Evolutionary conservation across 1,140 invertebrate species (phyloP), one percentile per base, ranked within the genome.

Genomic region (Reticulitermes speratus): DNA sequence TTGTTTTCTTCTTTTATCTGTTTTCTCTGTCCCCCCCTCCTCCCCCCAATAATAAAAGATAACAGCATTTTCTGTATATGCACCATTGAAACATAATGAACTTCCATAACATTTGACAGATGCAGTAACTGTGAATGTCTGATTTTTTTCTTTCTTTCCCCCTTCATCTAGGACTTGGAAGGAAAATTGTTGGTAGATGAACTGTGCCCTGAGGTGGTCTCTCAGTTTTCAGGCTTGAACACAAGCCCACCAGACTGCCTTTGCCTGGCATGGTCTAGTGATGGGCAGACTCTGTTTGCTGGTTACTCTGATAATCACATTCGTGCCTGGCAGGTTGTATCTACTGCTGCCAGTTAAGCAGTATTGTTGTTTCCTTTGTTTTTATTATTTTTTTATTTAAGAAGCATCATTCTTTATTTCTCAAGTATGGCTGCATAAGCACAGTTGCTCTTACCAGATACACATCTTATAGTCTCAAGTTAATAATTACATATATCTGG

Each of bases 171-270:
- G 96, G 99, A 99, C 94, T 94, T 99, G 90, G 99, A 99, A 93
- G 98, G 97, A 92, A 99, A 99, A 93, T 97, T 98, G 91, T 97
- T 99, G 94, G 98, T 99, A 88, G 98, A 99, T 92, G 99, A 99
- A 92, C 93, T 99, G 83, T 96, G 96, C 90, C 97, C 98, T 25
- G 98, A 99, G 90, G 96, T 99, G 88, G 95, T 98, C 75, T 89
- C 89, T 52, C 93, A 94, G 59, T 94, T 93, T 14, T 94, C 93
- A 85, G 97, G 97, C 91, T 95, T 96, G 48, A 92, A 93, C 88
- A 91, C 92, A 86, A 97, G 98, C 88, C 96, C 97, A 89, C 98
- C 98, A 59, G 96, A 99, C 90, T 99, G 99, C 92, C 94, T 99
- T 85, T 99, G 98, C 23, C 93, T 99, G 88, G 98, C 99, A 12